Base-by-base conservation (phyloP, 2,888 invertebrate genomes). In the Drosophila pegasa region DNA sequence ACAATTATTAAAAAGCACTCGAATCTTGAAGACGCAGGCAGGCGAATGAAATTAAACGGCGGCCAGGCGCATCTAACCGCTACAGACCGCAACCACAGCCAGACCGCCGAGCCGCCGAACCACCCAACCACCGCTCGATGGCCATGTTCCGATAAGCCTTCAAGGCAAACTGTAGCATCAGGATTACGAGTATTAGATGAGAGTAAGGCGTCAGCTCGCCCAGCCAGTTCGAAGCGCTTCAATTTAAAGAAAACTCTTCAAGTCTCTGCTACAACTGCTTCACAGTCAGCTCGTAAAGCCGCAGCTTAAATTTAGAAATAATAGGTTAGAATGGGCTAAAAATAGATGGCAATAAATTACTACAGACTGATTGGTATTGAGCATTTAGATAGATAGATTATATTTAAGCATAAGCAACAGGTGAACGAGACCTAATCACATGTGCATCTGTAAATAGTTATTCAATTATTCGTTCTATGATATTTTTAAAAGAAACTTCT, bases 31-130 rank as follows among this genome's bases (percentile, higher is more conserved):
- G 75, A 75, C 59, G 43, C 62, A 62, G 58, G 57, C 70, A 71
- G 79, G 61, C 65, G 58, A 62, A 76, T 59, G 63, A 76, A 77
- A 75, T 77, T 77, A 77, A 77, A 75, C 71, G 64, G 37, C 64
- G 87, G 56, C 83, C 84, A 83, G 84, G 87, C 88, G 88, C 84
- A 88, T 83, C 88, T 88, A 83, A 88, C 69, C 80, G 83, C 72
- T 41, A 50, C 59, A 55, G 43, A 69, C 76, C 76, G 75, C 75
- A 59, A 59, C 72, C 59, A 33, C 16, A 50, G n/a, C 41, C 43
- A 5, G 33, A 47, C 27, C 31, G 9, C 57, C 48, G n/a, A 31
- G 10, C 29, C 65, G 47, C 25, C 45, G 27, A 56, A 22, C 54
- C 41, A 48, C 48, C 48, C 48, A 48, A 31, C 20, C 43, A 16